A percentile compares a stretch with the other conserved stretches of the same genome.
These are phyloP conservation scores for Parnassius mnemosyne DNA, from an alignment of 2,888 invertebrate species.

Conservation along the genomic window DNA sequence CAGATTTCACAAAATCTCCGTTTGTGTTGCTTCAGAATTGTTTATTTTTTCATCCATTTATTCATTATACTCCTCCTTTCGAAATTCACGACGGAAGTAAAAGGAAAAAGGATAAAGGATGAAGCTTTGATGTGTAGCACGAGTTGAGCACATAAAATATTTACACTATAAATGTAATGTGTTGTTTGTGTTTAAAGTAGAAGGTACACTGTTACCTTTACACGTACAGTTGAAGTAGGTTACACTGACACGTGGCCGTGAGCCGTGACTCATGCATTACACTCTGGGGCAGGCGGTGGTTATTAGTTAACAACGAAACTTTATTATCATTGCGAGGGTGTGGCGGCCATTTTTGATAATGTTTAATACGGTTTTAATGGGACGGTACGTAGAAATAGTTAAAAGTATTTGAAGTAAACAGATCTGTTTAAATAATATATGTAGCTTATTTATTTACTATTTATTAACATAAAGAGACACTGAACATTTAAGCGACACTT, in stretches of 20 bases:
- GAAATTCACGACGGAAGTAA: background rate
- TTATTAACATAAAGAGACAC: no score
- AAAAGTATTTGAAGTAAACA: no score
- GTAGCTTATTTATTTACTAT: no score
- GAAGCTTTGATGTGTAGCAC: background rate
- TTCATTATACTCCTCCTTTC: no score
- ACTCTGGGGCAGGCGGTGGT: background rate
- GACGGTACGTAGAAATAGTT: no score
- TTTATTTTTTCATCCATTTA: background rate
- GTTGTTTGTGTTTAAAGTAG: background rate
- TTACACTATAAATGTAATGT: background rate
- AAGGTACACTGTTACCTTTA: background rate
- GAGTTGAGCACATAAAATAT: background rate
- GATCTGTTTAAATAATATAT: no score
- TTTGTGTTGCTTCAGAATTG: background rate
- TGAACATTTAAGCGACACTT: no score
- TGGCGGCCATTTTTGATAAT: background rate
- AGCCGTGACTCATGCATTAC: background rate
- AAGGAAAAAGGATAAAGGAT: background rate
- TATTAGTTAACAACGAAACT: background rate
- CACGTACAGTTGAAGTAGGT: conserved; percentile 1
- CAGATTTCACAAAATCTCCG: background rate
- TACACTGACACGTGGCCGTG: background rate
- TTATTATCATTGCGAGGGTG: background rate
- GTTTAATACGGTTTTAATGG: background rate